These are phyloP conservation scores for Listronotus bonariensis DNA, from an alignment of 1,140 invertebrate species.

Conservation along the genomic window DNA sequence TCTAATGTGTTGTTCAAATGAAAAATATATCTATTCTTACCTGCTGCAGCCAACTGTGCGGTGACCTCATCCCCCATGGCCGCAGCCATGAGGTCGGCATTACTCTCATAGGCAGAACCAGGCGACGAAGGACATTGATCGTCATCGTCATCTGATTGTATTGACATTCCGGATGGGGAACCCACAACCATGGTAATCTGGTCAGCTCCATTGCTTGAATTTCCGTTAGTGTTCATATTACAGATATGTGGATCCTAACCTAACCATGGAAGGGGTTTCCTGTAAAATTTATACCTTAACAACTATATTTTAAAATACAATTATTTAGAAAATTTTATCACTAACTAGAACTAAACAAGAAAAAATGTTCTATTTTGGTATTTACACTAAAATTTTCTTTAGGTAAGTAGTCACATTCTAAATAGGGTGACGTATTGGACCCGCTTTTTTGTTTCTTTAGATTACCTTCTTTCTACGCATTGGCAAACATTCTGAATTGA, in stretches of 20 bases:
- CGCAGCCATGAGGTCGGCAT: constrained; percentile 74
- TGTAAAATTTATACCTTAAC: constrained; percentile 5
- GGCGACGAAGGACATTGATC: constrained; percentile 74
- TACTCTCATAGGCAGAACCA: constrained; percentile 74
- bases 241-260: constrained; percentile 39
- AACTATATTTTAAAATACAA: too few relatives aligned
- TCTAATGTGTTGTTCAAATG: too few relatives aligned
- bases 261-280: constrained; percentile 46
- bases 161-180: constrained; percentile 58
- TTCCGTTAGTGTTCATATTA: constrained; percentile 65
- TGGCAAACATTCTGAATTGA: too few relatives aligned
- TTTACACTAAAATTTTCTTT: too few relatives aligned
- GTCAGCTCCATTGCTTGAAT: constrained; percentile 60
- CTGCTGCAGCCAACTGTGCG: constrained; percentile 92
- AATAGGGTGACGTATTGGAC: too few relatives aligned
- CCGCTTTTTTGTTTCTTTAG: too few relatives aligned
- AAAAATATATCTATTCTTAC: constrained; percentile 57
- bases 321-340: too few relatives aligned
- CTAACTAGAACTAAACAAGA: too few relatives aligned
- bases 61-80: constrained; percentile 92
- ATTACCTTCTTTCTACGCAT: too few relatives aligned
- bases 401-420: too few relatives aligned
- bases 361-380: too few relatives aligned
- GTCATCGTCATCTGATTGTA: constrained; percentile 76
- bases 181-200: constrained; percentile 56